Evolutionary conservation across 2,113 vertebrate species (phyloP).

Genomic region (Nothocercus julius): DNA sequence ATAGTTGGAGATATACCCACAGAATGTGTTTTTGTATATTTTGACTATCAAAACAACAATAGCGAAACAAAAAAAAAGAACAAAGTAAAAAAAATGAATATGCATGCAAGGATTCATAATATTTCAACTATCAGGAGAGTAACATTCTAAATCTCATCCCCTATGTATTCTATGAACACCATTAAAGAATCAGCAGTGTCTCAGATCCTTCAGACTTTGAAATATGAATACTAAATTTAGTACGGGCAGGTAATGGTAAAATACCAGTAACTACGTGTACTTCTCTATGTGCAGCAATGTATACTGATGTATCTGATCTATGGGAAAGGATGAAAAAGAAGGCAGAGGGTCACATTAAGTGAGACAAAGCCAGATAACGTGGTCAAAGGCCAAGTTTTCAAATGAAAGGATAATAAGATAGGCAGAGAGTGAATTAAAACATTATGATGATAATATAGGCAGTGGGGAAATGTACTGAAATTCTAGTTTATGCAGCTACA

Average conservation of each 20-base stretch:
- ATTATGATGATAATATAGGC: not conserved
- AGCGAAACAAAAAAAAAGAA: not conserved
- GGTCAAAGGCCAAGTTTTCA: not conserved
- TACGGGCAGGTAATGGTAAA: not conserved
- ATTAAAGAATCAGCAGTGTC: not conserved
- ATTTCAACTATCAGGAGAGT: not conserved
- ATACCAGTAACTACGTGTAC: not conserved
- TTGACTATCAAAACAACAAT: not conserved
- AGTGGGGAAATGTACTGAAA: not conserved
- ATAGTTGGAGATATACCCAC: not conserved
- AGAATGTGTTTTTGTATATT: not conserved
- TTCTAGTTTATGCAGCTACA: slow-evolving; percentile 10
- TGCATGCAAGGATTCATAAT: not conserved
- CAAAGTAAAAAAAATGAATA: not conserved
- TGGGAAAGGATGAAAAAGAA: not conserved
- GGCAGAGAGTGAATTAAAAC: slow-evolving; percentile 1
- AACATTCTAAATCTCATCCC: not conserved
- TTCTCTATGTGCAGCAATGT: not conserved
- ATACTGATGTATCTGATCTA: not conserved
- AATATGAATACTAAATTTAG: not conserved
- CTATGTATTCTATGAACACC: not conserved
- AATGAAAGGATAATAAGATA: not conserved
- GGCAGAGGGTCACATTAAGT: not conserved
- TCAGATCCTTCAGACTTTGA: not conserved
- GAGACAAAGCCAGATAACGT: not conserved